phyloP scores from a whole-genome alignment of 2,113 vertebrate species.

The Mohoua ochrocephala region DNA sequence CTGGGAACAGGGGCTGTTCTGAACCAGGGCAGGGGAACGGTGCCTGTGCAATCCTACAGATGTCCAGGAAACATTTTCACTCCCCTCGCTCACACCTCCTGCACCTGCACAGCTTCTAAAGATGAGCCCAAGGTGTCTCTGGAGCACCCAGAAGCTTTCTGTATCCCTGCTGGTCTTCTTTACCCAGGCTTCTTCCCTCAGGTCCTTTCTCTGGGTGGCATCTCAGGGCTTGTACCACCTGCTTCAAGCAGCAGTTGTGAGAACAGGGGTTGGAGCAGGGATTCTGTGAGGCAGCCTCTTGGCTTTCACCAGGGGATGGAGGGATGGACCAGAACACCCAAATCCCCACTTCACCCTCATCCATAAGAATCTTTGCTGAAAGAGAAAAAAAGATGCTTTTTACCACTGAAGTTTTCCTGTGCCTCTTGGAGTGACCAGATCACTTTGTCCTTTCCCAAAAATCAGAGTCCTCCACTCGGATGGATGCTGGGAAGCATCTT shows the following conservation, averaged over 20 bases:
- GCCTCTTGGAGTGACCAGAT: background rate
- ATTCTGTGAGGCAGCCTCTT: background rate
- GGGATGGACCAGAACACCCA: background rate
- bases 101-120: background rate
- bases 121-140: background rate
- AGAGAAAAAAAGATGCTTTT: background rate
- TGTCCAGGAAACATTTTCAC: background rate
- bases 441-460: background rate
- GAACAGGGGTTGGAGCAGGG: background rate
- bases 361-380: background rate
- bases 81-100: background rate
- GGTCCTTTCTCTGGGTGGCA: background rate
- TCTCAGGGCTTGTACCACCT: background rate
- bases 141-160: background rate
- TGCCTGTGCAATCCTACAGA: background rate
- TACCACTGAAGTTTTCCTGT: background rate
- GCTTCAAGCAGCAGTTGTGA: background rate
- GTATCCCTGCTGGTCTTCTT: background rate
- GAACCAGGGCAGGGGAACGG: background rate
- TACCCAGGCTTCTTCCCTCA: background rate
- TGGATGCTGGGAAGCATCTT: background rate
- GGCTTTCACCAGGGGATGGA: background rate
- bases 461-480: accelerated
- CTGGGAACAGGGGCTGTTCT: background rate
- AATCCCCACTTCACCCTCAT: accelerated